phyloP scores from a whole-genome alignment of 2,113 vertebrate genomes.

The Neomonachus schauinslandi region DNA sequence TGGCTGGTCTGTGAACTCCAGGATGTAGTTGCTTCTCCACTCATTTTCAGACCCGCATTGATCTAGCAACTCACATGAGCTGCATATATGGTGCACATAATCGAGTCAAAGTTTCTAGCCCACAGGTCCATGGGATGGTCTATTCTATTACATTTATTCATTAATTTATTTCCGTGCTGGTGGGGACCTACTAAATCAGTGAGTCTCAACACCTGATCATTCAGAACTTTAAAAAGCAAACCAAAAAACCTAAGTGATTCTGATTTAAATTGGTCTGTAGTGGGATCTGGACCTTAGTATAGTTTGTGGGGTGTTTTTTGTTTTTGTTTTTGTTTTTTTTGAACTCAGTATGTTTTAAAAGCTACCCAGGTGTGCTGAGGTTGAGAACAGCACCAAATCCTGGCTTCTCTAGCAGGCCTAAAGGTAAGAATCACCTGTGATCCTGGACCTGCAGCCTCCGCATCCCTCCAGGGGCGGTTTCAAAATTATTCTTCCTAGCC shows the following conservation, averaged over 20 bases:
- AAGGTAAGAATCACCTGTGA: not conserved
- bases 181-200: not conserved
- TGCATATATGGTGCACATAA: not conserved
- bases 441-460: not conserved
- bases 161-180: not conserved
- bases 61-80: not conserved
- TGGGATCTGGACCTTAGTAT: not conserved
- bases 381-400: not conserved
- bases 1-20: not conserved
- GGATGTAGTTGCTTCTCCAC: not conserved
- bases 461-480: not conserved
- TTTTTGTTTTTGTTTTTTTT: not conserved
- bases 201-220: not conserved
- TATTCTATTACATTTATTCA: not conserved
- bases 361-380: not conserved
- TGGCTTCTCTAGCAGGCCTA: not conserved
- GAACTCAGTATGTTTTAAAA: not conserved
- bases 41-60: not conserved
- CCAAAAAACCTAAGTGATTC: not conserved
- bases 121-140: not conserved
- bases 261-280: not conserved
- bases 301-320: not conserved
- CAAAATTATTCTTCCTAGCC: not conserved
- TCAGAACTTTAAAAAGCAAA: not conserved
- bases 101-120: not conserved